phyloP scores from a whole-genome alignment of 2,888 invertebrate genomes.

The Oxystoma pomonae region DNA sequence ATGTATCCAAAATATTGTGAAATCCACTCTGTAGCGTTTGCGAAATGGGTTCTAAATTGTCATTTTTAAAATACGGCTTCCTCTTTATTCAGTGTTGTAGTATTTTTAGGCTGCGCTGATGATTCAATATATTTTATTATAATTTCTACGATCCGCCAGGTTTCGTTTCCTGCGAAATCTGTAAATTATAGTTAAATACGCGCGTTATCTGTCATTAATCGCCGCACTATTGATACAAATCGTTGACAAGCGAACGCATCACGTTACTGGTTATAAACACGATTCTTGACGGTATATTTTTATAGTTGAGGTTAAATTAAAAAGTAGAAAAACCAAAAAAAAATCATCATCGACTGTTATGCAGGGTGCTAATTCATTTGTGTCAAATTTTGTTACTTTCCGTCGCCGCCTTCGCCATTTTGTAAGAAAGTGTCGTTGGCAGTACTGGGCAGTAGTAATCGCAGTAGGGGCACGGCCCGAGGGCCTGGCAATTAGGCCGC shows the following conservation, averaged over 20 bases:
- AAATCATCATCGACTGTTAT: too few relatives aligned
- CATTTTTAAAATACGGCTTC: background rate
- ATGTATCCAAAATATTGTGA: background rate
- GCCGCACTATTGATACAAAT: background rate
- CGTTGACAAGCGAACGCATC: background rate
- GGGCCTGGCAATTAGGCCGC: too few relatives aligned
- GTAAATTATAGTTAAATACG: slow-evolving; percentile 20
- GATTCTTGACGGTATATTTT: too few relatives aligned
- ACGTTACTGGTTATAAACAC: background rate
- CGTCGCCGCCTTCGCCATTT: too few relatives aligned
- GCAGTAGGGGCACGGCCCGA: too few relatives aligned
- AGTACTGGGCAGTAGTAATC: too few relatives aligned
- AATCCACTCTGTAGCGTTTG: background rate
- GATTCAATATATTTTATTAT: slow-evolving; percentile 10
- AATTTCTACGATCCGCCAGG: slow-evolving; percentile 29
- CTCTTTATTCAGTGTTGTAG: background rate
- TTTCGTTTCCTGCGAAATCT: slow-evolving; percentile 28
- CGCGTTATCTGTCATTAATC: slow-evolving; percentile 15
- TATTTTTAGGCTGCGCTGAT: background rate
- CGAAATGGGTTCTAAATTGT: background rate
- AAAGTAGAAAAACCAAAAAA: too few relatives aligned
- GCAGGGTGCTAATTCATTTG: too few relatives aligned
- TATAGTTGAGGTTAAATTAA: too few relatives aligned
- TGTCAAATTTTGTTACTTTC: too few relatives aligned
- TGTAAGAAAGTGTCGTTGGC: too few relatives aligned